Conservation (phyloP, 2,113 vertebrate genomes). For the Spea multiplicata region DNA sequence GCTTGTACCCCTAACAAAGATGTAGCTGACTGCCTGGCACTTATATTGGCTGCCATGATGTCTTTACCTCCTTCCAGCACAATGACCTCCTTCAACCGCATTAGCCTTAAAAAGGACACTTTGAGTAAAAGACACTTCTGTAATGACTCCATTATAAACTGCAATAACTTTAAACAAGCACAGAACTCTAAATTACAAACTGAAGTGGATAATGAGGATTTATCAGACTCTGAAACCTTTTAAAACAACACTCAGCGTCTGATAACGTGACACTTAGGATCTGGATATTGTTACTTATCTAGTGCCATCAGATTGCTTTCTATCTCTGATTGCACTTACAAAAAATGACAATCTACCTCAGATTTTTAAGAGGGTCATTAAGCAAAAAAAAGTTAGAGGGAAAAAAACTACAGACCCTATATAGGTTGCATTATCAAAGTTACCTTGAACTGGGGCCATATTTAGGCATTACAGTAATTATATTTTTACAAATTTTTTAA, state of each 20-base stretch:
- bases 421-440: no score
- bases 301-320: no score
- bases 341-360: conserved; percentile 46
- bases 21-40: conserved; percentile 97
- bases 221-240: conserved; percentile 85
- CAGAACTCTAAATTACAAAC: conserved; percentile 65
- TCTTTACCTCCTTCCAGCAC: conserved; percentile 97
- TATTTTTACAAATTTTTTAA: no score
- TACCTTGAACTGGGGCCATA: no score
- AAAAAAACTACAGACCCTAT: no score
- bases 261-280: no score
- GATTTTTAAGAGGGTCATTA: conserved; percentile 10
- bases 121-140: conserved; percentile 71
- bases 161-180: conserved; percentile 67
- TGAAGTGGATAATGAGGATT: conserved; percentile 91
- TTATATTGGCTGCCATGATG: conserved; percentile 99
- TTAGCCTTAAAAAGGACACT: conserved; percentile 83
- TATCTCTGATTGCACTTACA: conserved; percentile 1
- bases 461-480: no score
- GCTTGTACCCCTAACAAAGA: conserved; percentile 97
- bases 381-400: background rate
- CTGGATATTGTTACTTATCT: no score
- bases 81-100: conserved; percentile 83
- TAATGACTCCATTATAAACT: conserved; percentile 71
- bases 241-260: conserved; percentile 5